Base-by-base conservation (phyloP, 2,113 vertebrate genomes). In the Centropus bengalensis region DNA sequence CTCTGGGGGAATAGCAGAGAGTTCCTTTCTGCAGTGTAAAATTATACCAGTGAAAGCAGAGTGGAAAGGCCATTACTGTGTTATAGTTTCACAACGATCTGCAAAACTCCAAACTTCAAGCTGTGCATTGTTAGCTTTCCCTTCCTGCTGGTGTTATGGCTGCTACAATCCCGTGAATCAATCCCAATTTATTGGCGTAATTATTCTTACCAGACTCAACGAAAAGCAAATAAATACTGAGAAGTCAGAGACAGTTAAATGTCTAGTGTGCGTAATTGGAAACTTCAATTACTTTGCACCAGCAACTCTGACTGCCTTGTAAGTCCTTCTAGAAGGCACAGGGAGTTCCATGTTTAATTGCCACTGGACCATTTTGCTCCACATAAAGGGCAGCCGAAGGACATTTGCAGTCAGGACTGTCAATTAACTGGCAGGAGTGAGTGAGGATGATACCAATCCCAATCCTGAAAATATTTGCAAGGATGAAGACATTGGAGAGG, bases 141-240 rank as follows among this genome's bases (percentile, higher is more conserved):
- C 30, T 45, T 79, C 47, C 70, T 89, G 74, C 24, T 59, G 24
- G 55, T 38, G 36, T 68, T 91, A 78, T 1, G 45, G 54, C 74
- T 89, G 58, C 76, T 92, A 67, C 63, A 89, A 12, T 71, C 42
- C 70, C 8, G 3, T 73, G 51, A 89, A 89, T 94, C 87, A 68
- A 51, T 80, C 70, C 51, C 3, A 0, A n/a, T 96, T 94, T 92
- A 92, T 91, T 92, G 77, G 60, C 17, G 69, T 80, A 88, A 40
- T 93, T 91, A 78, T 56, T 75, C 77, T 73, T 82, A 71, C 62
- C 66, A 93, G 58, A 49, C 83, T 85, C 74, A 54, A 24, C 89
- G 56, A 56, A 92, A 71, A 85, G 81, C 91, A 92, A 92, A 92
- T 86, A 91, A 96, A 93, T 93, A 85, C 44, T 77, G 79, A 76